Evolutionary conservation across 2,113 vertebrate genomes (phyloP), one percentile per base, ranked within the genome.

Genomic region (Egretta garzetta): DNA sequence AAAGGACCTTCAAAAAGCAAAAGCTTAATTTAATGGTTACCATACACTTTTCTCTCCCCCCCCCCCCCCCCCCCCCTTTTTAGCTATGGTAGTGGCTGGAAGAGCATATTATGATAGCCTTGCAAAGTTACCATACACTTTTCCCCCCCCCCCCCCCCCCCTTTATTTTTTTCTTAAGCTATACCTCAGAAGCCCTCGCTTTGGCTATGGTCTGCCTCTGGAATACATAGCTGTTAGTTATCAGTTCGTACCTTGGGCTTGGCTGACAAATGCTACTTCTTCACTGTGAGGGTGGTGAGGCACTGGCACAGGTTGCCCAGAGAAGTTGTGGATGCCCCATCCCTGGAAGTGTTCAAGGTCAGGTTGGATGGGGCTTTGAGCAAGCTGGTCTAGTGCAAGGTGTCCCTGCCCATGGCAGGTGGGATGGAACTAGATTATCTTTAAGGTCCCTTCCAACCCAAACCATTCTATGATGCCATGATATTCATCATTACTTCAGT

Each of bases 11-110:
- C n/a, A 67, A 21, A 28, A 82, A 45, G 39, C 33, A 96, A 83
- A 86, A 86, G 7, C 19, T 75, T 75, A 52, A 91, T 60, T 53
- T 18, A 86, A 0, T 23, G 10, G 20, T 82, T 75, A 82, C n/a
- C 2, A 28, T 8, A 14, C 18, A 50, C 9, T 22, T 18, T 7
- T 10, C 6, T 18, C 8, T 1, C 18, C 7, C 19, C 1, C 1
- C 3, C 2, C 4, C 3, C 8, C 1, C 18, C 7, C 19, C 1
- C 1, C 3, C 2, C 4, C 3, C n/a, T n/a, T n/a, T n/a, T n/a
- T n/a, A n/a, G n/a, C n/a, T n/a, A n/a, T n/a, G n/a, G n/a, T n/a
- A n/a, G n/a, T n/a, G n/a, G n/a, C n/a, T n/a, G n/a, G n/a, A n/a
- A n/a, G n/a, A n/a, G n/a, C n/a, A n/a, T n/a, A n/a, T n/a, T n/a